Percentiles rank a stretch among this genome's conserved stretches.
Conservation (phyloP, 2,113 vertebrate genomes). For the Gobio gobio region DNA sequence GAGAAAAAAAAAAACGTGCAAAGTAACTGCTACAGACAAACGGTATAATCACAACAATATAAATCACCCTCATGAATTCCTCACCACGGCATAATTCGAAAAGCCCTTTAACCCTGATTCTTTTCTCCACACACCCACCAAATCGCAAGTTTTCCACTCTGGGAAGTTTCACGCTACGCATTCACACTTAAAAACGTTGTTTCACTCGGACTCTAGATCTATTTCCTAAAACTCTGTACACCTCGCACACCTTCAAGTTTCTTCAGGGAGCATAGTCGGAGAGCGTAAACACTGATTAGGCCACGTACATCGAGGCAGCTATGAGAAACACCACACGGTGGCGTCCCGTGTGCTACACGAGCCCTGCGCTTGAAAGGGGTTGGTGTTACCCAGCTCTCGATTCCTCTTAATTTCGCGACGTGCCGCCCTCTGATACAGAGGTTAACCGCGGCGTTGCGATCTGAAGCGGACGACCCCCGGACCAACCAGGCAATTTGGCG, state of each 20-base stretch:
- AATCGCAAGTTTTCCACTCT: not conserved
- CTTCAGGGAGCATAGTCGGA: constrained; percentile 24
- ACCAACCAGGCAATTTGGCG: constrained; percentile 18
- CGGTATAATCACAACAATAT: not conserved
- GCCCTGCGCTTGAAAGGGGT: constrained; percentile 26
- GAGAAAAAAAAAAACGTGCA: constrained; percentile 61
- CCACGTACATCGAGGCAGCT: constrained; percentile 19
- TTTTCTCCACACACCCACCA: constrained; percentile 5
- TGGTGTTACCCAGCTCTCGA: constrained; percentile 17
- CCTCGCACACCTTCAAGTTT: constrained; percentile 34
- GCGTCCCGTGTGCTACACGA: constrained; percentile 5
- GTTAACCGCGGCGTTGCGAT: constrained; percentile 48
- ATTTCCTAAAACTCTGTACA: not conserved
- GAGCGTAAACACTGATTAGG: constrained; percentile 15
- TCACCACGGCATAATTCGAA: not conserved
- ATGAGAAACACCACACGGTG: constrained; percentile 57
- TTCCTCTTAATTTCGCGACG: constrained; percentile 5
- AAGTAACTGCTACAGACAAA: constrained; percentile 60
- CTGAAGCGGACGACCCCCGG: constrained; percentile 24
- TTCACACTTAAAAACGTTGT: constrained; percentile 6
- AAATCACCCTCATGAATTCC: not conserved
- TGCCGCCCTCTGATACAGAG: constrained; percentile 65
- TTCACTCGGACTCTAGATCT: not conserved
- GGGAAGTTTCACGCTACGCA: not conserved
- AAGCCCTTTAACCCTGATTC: constrained; percentile 28